A percentile compares a stretch with the other conserved stretches of the same genome.
Evolutionary conservation across 2,797 vertebrate species (phyloP).

Genomic region (Simalia tracyae): DNA sequence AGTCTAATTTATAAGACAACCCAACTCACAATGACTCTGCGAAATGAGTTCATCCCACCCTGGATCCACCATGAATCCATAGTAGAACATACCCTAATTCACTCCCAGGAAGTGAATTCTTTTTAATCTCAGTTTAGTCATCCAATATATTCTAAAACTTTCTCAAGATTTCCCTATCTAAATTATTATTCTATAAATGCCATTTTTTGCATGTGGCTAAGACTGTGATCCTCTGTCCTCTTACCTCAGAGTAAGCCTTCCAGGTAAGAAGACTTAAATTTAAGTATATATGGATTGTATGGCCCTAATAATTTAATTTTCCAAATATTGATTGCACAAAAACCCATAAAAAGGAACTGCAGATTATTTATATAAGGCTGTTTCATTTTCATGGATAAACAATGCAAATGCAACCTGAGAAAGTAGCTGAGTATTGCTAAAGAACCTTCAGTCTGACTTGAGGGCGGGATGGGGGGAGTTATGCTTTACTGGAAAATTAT

Average conservation of each 20-base stretch:
- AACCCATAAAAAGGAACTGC: neutral
- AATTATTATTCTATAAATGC: neutral
- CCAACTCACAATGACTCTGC: neutral
- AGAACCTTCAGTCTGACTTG: neutral
- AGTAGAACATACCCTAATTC: neutral
- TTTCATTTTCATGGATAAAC: neutral
- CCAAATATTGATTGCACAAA: neutral
- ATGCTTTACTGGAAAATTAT: neutral
- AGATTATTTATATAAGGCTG: neutral
- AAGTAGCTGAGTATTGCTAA: neutral
- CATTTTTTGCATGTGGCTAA: neutral
- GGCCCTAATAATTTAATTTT: neutral
- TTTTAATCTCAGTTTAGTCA: neutral
- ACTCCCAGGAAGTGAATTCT: neutral
- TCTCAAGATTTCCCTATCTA: neutral
- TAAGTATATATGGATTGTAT: neutral
- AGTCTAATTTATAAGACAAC: neutral
- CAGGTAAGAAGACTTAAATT: neutral
- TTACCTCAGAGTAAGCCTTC: neutral
- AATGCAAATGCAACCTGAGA: neutral
- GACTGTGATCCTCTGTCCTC: neutral
- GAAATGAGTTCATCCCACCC: neutral
- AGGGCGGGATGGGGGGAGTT: no score
- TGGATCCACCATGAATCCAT: neutral
- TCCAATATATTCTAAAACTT: neutral